Conservation (phyloP, 2,797 vertebrate genomes). For the Potorous gilbertii region DNA sequence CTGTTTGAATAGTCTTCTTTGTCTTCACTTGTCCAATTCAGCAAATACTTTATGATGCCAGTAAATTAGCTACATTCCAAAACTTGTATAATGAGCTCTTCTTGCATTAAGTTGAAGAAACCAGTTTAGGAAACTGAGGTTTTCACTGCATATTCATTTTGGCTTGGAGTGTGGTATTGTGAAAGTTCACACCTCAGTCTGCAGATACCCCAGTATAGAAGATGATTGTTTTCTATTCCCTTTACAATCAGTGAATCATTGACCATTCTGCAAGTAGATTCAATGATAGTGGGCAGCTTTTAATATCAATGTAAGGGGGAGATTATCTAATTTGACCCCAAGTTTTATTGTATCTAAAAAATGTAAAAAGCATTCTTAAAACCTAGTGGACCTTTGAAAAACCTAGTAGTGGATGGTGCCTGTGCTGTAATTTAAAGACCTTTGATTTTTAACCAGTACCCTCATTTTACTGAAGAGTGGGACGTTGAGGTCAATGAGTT, state of each 20-base stretch:
- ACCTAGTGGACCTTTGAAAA: neutral
- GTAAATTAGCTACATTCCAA: neutral
- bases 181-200: neutral
- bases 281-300: neutral
- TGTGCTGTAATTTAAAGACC: neutral
- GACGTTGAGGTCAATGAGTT: neutral
- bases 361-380: neutral
- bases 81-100: neutral
- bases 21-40: neutral
- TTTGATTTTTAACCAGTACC: neutral
- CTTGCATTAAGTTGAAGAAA: no score
- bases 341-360: neutral
- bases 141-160: neutral
- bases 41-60: neutral
- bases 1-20: neutral
- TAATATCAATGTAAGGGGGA: neutral
- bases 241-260: neutral
- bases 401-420: neutral
- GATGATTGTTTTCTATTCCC: neutral
- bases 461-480: neutral
- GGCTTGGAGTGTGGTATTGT: neutral
- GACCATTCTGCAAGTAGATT: neutral
- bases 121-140: neutral
- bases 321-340: neutral
- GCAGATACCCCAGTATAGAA: neutral